phyloP scores from a whole-genome alignment of 1,140 invertebrate genomes.

The Magallana gigas region DNA sequence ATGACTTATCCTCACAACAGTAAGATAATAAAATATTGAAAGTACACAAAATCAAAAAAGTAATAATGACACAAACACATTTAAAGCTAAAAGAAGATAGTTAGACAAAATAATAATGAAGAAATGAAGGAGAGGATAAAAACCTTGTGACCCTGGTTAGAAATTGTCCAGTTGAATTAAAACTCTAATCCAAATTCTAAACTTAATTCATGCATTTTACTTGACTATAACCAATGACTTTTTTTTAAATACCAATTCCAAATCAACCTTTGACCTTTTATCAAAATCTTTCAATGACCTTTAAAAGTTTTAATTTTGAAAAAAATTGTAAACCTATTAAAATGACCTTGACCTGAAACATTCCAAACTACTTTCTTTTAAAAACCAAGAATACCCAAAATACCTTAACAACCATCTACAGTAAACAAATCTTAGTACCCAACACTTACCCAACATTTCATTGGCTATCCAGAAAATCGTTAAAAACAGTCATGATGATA shows the following conservation, averaged over 20 bases:
- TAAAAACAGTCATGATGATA: conserved; percentile 5
- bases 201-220: neutral
- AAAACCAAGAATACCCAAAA: conserved; percentile 10
- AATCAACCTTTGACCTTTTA: too few species aligned
- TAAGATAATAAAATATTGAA: conserved; percentile 17
- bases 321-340: neutral
- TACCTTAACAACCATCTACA: neutral
- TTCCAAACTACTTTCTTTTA: neutral
- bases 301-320: neutral
- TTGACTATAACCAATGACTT: too few species aligned
- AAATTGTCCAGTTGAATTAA: neutral
- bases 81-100: conserved; percentile 10
- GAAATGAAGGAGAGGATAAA: neutral
- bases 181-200: neutral
- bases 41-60: neutral
- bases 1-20: conserved; percentile 10
- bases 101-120: neutral
- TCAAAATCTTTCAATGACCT: too few species aligned
- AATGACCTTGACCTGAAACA: conserved; percentile 16
- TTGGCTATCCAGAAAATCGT: neutral
- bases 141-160: neutral
- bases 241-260: too few species aligned
- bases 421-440: neutral
- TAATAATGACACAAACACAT: conserved; percentile 19
- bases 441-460: conserved; percentile 23